Conservation (phyloP, 2,888 invertebrate species). For the Craniophora ligustri region DNA sequence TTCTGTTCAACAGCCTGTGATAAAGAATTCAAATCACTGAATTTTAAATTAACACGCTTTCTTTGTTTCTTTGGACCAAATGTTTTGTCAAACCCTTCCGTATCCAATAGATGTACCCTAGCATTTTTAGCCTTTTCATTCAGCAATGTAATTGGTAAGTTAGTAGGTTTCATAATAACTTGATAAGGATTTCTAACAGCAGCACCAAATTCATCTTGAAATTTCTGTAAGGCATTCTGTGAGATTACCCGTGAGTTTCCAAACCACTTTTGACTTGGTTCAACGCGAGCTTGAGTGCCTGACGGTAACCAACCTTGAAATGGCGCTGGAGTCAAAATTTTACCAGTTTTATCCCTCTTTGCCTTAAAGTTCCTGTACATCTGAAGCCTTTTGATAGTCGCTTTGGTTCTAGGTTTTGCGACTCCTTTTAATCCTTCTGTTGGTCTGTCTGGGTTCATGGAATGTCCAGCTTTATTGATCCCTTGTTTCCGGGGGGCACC, state of each 20-base stretch:
- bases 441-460: constrained; percentile 97
- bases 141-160: constrained; percentile 96
- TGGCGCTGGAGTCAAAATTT: constrained; percentile 98
- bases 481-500: constrained; percentile 95
- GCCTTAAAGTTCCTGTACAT: constrained; percentile 99
- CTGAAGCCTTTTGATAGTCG: constrained; percentile 98
- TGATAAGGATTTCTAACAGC: constrained; percentile 98
- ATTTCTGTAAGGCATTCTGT: constrained; percentile 95
- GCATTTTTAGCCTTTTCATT: constrained; percentile 97
- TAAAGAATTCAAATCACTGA: constrained; percentile 93
- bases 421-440: constrained; percentile 94
- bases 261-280: constrained; percentile 99
- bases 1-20: constrained; percentile 92
- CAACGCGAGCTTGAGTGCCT: constrained; percentile 97
- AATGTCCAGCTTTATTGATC: constrained; percentile 95
- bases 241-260: constrained; percentile 99
- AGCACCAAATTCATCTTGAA: constrained; percentile 98
- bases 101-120: constrained; percentile 97
- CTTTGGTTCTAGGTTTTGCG: constrained; percentile 95
- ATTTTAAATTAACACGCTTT: constrained; percentile 95
- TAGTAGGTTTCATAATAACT: constrained; percentile 98
- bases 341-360: constrained; percentile 95
- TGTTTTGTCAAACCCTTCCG: constrained; percentile 97
- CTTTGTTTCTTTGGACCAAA: constrained; percentile 98
- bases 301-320: constrained; percentile 97